These are phyloP conservation scores for Lamellibrachia luymesi DNA, from an alignment of 1,140 invertebrate species.

Conservation along the genomic window DNA sequence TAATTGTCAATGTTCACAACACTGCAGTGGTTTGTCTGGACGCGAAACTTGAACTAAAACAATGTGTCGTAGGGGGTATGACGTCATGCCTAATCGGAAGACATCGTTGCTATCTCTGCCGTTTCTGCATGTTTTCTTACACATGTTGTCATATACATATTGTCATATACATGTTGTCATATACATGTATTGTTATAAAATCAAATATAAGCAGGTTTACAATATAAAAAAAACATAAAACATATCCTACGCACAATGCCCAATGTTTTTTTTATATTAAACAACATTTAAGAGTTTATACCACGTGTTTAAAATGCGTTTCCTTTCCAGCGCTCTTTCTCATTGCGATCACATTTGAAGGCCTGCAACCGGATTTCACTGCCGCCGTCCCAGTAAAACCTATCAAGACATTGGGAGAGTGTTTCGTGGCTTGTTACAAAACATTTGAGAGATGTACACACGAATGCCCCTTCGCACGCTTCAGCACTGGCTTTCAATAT, in stretches of 20 bases:
- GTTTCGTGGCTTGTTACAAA: background rate
- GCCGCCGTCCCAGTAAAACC: background rate
- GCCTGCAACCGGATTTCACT: background rate
- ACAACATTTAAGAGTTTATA: too few relatives aligned
- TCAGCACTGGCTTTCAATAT: background rate
- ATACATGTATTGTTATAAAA: too few relatives aligned
- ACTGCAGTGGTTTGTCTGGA: background rate
- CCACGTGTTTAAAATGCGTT: background rate
- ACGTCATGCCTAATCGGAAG: background rate
- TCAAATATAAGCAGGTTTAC: too few relatives aligned
- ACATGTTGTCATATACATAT: too few relatives aligned
- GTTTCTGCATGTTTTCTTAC: background rate
- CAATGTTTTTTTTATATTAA: too few relatives aligned
- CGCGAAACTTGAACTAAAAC: too few relatives aligned
- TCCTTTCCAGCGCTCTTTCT: background rate
- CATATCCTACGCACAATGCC: too few relatives aligned
- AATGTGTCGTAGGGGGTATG: background rate
- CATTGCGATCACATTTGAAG: background rate
- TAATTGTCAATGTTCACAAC: background rate
- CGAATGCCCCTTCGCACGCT: background rate
- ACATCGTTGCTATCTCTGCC: background rate
- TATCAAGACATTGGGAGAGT: background rate
- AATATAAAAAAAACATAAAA: too few relatives aligned
- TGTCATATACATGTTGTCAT: too few relatives aligned
- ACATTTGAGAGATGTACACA: background rate